A percentile compares a stretch with the other conserved stretches of the same genome.
Evolutionary conservation across 2,113 vertebrate genomes (phyloP).

Genomic region (Ariopsis seemanni): DNA sequence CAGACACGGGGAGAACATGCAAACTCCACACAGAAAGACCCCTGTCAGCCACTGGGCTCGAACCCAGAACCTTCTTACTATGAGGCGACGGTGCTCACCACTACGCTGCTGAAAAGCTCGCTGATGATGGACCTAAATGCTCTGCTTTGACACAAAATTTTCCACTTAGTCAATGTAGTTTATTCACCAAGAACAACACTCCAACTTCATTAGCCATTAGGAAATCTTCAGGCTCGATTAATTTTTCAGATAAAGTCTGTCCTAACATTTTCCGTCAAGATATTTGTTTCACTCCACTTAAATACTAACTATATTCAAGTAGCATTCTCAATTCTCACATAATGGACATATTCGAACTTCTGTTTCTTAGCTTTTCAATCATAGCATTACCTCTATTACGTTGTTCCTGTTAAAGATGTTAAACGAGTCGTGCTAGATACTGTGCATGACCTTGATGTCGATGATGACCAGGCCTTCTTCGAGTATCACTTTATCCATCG

Average conservation of each 20-base stretch:
- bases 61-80: no score
- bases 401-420: neutral
- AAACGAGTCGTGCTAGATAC: neutral
- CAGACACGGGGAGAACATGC: no score
- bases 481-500: neutral
- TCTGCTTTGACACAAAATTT: no score
- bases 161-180: no score
- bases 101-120: no score
- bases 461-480: neutral
- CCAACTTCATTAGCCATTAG: neutral
- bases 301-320: neutral
- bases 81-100: no score
- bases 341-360: neutral
- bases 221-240: neutral
- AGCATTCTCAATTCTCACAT: neutral
- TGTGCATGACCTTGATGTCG: neutral
- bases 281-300: neutral
- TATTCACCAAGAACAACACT: neutral
- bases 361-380: neutral
- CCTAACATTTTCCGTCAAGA: neutral
- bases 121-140: no score
- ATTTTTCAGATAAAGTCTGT: neutral
- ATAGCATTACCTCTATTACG: neutral
- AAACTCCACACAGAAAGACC: no score
- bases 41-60: no score